phyloP scores from a whole-genome alignment of 2,797 vertebrate genomes.

The Cichlasoma orientale region DNA sequence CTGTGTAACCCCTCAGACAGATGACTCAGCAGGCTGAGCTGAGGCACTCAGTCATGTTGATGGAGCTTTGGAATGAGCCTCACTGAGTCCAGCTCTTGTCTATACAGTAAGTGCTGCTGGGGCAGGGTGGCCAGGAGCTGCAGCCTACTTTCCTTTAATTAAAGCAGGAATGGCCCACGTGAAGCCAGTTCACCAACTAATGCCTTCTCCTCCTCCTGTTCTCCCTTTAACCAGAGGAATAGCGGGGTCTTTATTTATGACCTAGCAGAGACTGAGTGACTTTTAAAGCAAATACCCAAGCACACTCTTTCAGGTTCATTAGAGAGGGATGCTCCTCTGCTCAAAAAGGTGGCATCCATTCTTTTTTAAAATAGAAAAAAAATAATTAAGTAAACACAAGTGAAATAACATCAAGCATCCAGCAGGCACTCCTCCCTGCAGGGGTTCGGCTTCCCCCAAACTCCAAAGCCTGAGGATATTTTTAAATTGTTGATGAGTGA shows the following conservation, averaged over 20 bases:
- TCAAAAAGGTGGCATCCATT: constrained; percentile 12
- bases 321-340: background rate
- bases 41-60: constrained; percentile 67
- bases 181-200: constrained; percentile 38
- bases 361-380: constrained; percentile 22
- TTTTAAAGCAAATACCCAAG: constrained; percentile 27
- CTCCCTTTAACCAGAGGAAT: constrained; percentile 9
- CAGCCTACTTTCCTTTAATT: constrained; percentile 68
- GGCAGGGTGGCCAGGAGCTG: constrained; percentile 45
- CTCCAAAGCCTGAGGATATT: constrained; percentile 49
- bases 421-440: constrained; percentile 41
- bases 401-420: constrained; percentile 40
- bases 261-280: constrained; percentile 19
- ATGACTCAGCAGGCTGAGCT: constrained; percentile 73
- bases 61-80: constrained; percentile 56
- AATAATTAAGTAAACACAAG: constrained; percentile 16
- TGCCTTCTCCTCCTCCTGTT: background rate
- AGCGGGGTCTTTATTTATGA: constrained; percentile 42
- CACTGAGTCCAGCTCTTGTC: constrained; percentile 40
- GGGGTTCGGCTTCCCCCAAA: constrained; percentile 52
- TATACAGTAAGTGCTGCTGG: constrained; percentile 57
- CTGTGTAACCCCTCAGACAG: constrained; percentile 59
- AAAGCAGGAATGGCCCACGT: constrained; percentile 37
- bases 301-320: constrained; percentile 21
- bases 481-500: constrained; percentile 28